These are phyloP conservation scores for Ganaspis sp. DNA, from an alignment of 1,140 invertebrate genomes.

Conservation along the genomic window DNA sequence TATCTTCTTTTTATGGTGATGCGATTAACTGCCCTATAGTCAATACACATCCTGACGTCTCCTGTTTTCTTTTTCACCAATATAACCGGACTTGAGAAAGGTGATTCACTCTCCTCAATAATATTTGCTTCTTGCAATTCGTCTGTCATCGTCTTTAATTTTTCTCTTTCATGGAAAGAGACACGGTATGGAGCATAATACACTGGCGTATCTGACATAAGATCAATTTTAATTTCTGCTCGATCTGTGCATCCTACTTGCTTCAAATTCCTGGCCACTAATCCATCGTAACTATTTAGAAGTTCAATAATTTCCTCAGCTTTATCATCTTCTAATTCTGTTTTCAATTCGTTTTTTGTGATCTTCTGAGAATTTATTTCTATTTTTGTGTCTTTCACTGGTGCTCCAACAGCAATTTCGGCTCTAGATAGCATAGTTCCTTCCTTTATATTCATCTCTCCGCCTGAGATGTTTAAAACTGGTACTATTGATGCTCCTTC, in stretches of 20 bases:
- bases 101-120: too few species aligned
- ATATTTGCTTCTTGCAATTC: too few species aligned
- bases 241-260: slow-evolving; percentile 8
- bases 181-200: too few species aligned
- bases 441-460: background rate
- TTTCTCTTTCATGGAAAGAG: too few species aligned
- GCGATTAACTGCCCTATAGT: slow-evolving; percentile 63
- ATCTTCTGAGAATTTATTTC: too few species aligned
- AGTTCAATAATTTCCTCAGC: background rate
- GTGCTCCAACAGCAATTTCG: background rate
- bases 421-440: background rate
- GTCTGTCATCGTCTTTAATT: too few species aligned
- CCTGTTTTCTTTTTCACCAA: slow-evolving; percentile 63
- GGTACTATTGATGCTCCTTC: background rate
- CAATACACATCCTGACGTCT: slow-evolving; percentile 58
- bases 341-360: background rate
- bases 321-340: background rate
- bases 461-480: background rate
- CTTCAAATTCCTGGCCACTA: background rate
- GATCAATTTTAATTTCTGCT: slow-evolving; percentile 24
- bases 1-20: slow-evolving; percentile 17
- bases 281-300: background rate
- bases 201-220: too few species aligned
- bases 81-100: slow-evolving; percentile 44
- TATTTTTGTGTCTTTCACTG: background rate